Conservation (phyloP, 2,797 vertebrate genomes). For the Ispidina picta region DNA sequence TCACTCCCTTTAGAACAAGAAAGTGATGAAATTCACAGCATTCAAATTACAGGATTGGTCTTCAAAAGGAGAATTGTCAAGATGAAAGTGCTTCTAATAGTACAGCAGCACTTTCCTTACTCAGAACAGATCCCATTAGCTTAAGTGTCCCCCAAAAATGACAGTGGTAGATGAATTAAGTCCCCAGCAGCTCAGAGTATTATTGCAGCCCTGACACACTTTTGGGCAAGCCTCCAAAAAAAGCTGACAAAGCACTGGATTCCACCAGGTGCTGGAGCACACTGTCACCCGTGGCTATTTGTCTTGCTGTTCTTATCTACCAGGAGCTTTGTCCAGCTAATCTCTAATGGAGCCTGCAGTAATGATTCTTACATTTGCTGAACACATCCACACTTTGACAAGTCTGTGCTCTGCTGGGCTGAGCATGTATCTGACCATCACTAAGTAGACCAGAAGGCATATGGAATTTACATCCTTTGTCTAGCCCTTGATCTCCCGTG, state of each 20-base stretch:
- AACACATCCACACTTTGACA: not conserved
- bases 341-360: not conserved
- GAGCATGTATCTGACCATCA: not conserved
- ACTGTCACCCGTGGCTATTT: not conserved
- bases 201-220: not conserved
- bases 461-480: not conserved
- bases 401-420: not conserved
- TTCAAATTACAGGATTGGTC: not conserved
- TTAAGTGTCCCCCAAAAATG: not conserved
- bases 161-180: not conserved
- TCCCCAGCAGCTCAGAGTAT: not conserved
- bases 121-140: not conserved
- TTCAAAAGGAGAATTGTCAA: not conserved
- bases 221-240: conserved; percentile 32
- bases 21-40: not conserved
- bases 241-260: conserved; percentile 22
- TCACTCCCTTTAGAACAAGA: not conserved
- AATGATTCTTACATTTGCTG: conserved; percentile 19
- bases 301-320: conserved; percentile 39
- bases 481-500: not conserved
- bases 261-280: conserved; percentile 34
- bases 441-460: not conserved
- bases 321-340: conserved; percentile 34
- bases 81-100: not conserved
- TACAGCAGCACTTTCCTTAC: not conserved